Base-by-base conservation (phyloP, 1,140 invertebrate genomes). In the Trichogramma pretiosum region DNA sequence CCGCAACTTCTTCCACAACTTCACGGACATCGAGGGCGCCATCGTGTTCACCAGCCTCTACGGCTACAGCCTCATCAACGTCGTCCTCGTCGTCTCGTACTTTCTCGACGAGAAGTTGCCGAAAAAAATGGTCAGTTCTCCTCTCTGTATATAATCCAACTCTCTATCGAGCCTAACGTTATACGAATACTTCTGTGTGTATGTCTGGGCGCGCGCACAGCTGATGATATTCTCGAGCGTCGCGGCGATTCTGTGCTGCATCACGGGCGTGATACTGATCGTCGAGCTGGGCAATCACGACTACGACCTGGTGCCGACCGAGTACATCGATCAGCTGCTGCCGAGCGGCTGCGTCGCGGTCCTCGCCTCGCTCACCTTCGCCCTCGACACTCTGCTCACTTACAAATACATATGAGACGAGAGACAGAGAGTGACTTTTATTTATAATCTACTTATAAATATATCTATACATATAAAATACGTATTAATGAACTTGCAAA, bases 301-400 rank as follows among this genome's bases (percentile, higher is more conserved):
- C 35, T 43, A 52, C 50, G 64, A 68, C 52, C 38, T 61, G 11
- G 63, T 64, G 37, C 58, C 57, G 4, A 45, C 61, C 13, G 56
- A 60, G 30, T 64, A 68, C 47, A 54, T 58, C 36, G 46, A 65
- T 13, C 64, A 65, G 42, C 62, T 64, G 50, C 8, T 68, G 9
- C 51, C 62, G 3, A 63, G 64, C 37, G 66, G 65, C 22, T 54
- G 62, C 18, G 64, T 65, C 37, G 58, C 64, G 3, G 54, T 70
- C 21, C 18, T 68, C 5, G 64, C 65, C n/a, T 49, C 60, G 2
- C 1, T 60, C 9, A 53, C 60, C 2, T 70, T 69, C 21, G 54
- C 51, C 13, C 8, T 68, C 14, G 65, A 70, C 42, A 55, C 56
- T 13, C 59, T 61, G 48, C 54, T 65, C 13, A 62, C 48, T 17